Conservation (phyloP, 2,888 invertebrate genomes). For the Amphipoea lucens region DNA sequence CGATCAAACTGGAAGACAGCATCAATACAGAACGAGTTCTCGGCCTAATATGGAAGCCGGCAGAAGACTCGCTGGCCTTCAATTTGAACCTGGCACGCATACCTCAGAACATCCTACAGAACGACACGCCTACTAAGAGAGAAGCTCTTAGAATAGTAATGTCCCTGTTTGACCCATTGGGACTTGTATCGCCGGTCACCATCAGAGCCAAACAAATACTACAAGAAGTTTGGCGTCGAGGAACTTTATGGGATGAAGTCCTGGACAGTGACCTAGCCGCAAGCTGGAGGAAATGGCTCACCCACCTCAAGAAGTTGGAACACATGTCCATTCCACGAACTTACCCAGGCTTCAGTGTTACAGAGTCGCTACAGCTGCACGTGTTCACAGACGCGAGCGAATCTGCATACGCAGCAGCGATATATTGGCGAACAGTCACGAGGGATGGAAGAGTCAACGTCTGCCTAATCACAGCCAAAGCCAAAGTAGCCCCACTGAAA, state of each 20-base stretch:
- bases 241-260: neutral
- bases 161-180: neutral
- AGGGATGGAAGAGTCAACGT: too few relatives aligned
- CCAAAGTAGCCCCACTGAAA: too few relatives aligned
- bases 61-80: neutral
- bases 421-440: too few relatives aligned
- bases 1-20: neutral
- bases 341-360: too few relatives aligned
- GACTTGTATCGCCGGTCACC: neutral
- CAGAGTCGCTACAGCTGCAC: too few relatives aligned
- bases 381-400: too few relatives aligned
- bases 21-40: neutral
- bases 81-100: neutral
- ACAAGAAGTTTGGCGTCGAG: conserved; percentile 1
- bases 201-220: neutral
- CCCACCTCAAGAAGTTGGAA: too few relatives aligned
- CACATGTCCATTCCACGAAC: too few relatives aligned
- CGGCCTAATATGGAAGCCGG: neutral
- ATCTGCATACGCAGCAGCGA: too few relatives aligned
- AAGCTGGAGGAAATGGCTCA: too few relatives aligned
- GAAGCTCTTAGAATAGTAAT: neutral
- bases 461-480: too few relatives aligned
- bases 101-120: neutral
- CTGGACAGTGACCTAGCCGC: too few relatives aligned
- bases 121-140: neutral